Evolutionary conservation across 2,888 invertebrate genomes (phyloP).

Genomic region (Gerris lacustris): DNA sequence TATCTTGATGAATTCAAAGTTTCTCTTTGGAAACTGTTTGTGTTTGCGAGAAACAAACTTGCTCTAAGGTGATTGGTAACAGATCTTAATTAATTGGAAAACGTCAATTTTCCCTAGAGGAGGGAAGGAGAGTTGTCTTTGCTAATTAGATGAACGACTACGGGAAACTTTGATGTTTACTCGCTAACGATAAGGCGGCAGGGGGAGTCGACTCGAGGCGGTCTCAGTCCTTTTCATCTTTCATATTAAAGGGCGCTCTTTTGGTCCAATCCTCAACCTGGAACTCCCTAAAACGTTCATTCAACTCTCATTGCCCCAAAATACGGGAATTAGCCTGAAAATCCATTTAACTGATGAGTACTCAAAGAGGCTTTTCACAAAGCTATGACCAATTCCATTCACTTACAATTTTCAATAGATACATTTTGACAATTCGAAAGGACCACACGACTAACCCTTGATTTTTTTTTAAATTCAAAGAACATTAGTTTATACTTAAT

Average conservation of each 20-base stretch:
- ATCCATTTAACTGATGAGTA: conserved; percentile 1
- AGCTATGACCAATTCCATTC: no score
- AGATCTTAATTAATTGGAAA: conserved; percentile 5
- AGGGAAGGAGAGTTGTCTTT: background rate
- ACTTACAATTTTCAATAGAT: no score
- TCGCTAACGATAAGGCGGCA: background rate
- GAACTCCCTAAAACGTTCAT: background rate
- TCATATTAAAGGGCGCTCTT: background rate
- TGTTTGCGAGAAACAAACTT: background rate
- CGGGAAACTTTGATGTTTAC: background rate
- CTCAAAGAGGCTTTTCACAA: background rate
- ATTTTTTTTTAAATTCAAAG: no score
- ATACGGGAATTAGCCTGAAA: background rate
- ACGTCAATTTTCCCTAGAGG: background rate
- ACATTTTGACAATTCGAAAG: no score
- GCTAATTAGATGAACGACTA: background rate
- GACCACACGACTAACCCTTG: no score
- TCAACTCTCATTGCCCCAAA: background rate
- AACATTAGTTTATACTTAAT: no score
- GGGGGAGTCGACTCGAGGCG: background rate
- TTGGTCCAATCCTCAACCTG: background rate
- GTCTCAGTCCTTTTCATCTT: background rate
- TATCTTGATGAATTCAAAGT: no score
- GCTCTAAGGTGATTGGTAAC: background rate
- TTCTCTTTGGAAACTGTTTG: background rate